A percentile compares a stretch with the other conserved stretches of the same genome.
Evolutionary conservation across 2,113 vertebrate genomes (phyloP).

Genomic region (Pungitius pungitius): DNA sequence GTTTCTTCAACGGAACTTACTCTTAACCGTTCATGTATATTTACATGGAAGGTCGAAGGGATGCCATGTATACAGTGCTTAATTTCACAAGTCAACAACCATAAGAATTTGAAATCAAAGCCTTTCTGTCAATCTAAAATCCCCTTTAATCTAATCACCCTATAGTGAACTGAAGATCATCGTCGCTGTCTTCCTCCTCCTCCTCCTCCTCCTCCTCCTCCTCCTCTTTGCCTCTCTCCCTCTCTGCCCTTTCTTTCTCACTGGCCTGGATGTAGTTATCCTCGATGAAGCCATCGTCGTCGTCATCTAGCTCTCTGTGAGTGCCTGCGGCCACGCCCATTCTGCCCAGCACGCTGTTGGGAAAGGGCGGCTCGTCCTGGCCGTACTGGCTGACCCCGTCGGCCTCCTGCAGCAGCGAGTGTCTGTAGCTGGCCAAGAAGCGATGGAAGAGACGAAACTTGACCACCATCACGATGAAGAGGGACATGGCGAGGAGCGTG

Average conservation of each 20-base stretch:
- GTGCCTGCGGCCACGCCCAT: not conserved
- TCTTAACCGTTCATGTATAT: not conserved
- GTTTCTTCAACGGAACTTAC: not conserved
- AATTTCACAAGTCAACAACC: not conserved
- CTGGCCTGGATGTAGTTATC: conserved; percentile 94
- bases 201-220: conserved; percentile 50
- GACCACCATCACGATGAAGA: conserved; percentile 81
- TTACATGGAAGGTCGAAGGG: not conserved
- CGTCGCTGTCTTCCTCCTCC: conserved; percentile 72
- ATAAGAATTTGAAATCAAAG: not conserved
- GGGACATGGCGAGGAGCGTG: conserved; percentile 79
- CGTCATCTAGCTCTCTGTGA: conserved; percentile 70
- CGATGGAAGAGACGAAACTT: conserved; percentile 87
- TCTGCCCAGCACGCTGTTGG: conserved; percentile 33
- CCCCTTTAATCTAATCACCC: conserved; percentile 44
- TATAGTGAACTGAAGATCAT: conserved; percentile 76
- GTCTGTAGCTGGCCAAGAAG: conserved; percentile 86
- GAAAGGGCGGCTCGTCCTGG: conserved; percentile 42
- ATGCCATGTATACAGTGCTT: not conserved
- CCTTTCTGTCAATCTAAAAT: not conserved
- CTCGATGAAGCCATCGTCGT: conserved; percentile 91
- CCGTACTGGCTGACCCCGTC: conserved; percentile 73
- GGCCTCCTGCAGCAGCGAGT: conserved; percentile 81
- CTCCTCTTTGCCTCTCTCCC: conserved; percentile 29
- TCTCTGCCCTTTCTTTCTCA: conserved; percentile 72